phyloP scores from a whole-genome alignment of 2,888 invertebrate genomes.

The Theretra japonica region DNA sequence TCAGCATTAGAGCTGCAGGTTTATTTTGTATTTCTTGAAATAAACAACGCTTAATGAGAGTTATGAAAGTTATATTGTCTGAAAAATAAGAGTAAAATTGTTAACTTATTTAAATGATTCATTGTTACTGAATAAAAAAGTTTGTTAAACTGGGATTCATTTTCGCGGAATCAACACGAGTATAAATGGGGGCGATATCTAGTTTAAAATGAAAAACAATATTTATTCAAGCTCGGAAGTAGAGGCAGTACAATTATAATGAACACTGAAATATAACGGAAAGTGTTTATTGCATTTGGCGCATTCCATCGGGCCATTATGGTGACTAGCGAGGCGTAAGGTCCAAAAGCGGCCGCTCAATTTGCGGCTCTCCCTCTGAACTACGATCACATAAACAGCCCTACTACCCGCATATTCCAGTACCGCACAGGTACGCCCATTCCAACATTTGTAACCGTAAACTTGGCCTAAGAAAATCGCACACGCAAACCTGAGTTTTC shows the following conservation, averaged over 20 bases:
- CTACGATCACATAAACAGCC: constrained; percentile 48
- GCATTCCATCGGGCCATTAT: constrained; percentile 48
- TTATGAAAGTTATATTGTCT: too few relatives aligned
- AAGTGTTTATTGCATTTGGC: constrained; percentile 42
- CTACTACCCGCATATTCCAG: constrained; percentile 29
- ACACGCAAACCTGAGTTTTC: background rate
- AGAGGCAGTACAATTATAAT: constrained; percentile 34
- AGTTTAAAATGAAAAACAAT: background rate
- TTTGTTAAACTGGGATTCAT: background rate
- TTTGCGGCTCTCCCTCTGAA: constrained; percentile 46
- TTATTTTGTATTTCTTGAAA: too few relatives aligned
- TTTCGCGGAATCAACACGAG: background rate
- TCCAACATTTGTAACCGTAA: constrained; percentile 30
- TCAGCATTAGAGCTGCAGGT: too few relatives aligned
- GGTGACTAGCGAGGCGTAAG: constrained; percentile 45
- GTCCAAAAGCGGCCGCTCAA: constrained; percentile 47
- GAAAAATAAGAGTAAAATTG: background rate
- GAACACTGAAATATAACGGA: constrained; percentile 39
- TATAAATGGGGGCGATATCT: background rate
- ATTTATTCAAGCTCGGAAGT: background rate
- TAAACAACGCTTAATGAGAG: too few relatives aligned
- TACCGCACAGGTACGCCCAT: constrained; percentile 1
- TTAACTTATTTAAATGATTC: background rate
- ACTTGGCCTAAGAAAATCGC: background rate
- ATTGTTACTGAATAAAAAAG: background rate